Evolutionary conservation across 2,797 vertebrate genomes (phyloP), one percentile per base, ranked within the genome.

Genomic region (Scleropages formosus): DNA sequence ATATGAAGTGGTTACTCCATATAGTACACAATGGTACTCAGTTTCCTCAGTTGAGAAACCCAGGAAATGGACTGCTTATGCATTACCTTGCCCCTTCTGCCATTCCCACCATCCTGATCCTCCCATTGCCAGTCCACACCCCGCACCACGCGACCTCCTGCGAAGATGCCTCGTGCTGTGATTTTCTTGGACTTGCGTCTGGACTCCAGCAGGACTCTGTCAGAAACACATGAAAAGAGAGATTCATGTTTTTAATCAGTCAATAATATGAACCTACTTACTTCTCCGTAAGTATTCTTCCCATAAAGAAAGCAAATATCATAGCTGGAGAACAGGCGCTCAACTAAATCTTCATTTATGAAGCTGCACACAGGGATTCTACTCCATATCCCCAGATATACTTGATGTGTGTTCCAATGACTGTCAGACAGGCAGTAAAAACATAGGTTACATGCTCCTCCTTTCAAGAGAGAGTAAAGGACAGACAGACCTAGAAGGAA

Each of bases 51-150:
- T 39, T 39, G 39, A 39, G 2, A 31, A 39, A 31, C 31, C 31
- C 31, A 2, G 31, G 31, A n/a, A n/a, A n/a, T n/a, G 51, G 8
- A 4, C n/a, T 44, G 51, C 15, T 12, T 11, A 22, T 47, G 18
- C 60, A 22, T 8, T 92, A 98, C 98, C 94, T 99, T 99, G 86
- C 98, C 98, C 88, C 98, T 94, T 70, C 98, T 95, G 15, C 96
- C 97, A 16, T 97, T 99, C 82, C 97, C 98, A 77, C 98, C 98
- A 77, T 99, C 98, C 88, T 99, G 98, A 86, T 99, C 98, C 88
- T 99, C 97, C 98, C 98, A 99, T 73, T 99, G 98, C 98, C 98
- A 99, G 88, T 99, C 98, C 79, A 99, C 98, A 78, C 98, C 98
- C 82, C 98, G 92, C 46, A 99, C 98, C 75, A 99, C 98, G 24